Evolutionary conservation across 2,797 vertebrate species (phyloP), one percentile per base, ranked within the genome.

Genomic region (Pampus argenteus): DNA sequence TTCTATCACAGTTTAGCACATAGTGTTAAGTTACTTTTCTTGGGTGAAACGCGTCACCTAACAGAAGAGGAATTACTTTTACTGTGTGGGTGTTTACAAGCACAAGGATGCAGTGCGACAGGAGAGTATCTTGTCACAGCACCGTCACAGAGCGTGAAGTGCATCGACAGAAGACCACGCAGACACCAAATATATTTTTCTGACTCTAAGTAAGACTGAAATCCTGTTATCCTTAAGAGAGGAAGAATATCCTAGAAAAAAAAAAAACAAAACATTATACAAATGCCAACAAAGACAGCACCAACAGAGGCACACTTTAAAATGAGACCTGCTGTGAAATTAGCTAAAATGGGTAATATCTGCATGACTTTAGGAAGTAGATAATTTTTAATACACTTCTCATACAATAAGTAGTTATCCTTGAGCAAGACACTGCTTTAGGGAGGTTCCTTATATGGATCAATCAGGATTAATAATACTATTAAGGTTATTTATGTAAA

Each of bases 191-290:
- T 34, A 67, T 54, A 71, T 44, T 76, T 55, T 25, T 61, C 54
- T 36, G 40, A 76, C 52, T 73, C 34, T 70, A 62, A 60, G 51
- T 76, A 76, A 85, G 72, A 83, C 83, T 38, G 9, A 67, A 71
- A 74, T 85, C 58, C 29, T 69, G 45, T 56, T 42, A 74, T 45
- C 26, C 25, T 73, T 61, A 58, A 51, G 20, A 59, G 28, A 75
- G 34, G 55, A 80, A 73, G 44, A 73, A 55, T 34, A 62, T 59
- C 23, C 29, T 26, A 49, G 11, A 23, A 31, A 59, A 55, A 38
- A 10, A 2, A 49, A 29, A 63, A 8, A n/a, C n/a, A n/a, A 23
- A 40, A 26, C n/a, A 38, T 60, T 23, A 20, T 23, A 71, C 11
- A 59, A 72, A 71, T 26, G 40, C 11, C 22, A 61, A 68, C 18